Conservation (phyloP, 2,113 vertebrate species). For the Lethenteron camtschaticum region DNA sequence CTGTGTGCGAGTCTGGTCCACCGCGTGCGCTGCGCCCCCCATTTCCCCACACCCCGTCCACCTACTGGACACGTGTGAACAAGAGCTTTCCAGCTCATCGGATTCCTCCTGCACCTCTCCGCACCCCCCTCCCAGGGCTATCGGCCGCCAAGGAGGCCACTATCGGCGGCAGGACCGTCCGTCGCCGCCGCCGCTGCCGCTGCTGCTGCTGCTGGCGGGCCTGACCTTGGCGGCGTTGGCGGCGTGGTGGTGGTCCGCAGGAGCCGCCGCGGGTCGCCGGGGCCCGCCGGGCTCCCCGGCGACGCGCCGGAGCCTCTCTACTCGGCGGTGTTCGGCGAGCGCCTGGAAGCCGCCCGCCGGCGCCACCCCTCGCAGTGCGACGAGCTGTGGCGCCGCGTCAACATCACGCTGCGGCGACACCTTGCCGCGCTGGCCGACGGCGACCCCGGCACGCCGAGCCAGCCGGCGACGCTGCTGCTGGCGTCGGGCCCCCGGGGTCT, state of each 20-base stretch:
- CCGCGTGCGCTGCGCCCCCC: too few relatives aligned
- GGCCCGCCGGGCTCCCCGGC: not conserved
- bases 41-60: not conserved
- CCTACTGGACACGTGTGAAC: not conserved
- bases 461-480: not conserved
- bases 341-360: too few relatives aligned
- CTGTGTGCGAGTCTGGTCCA: too few relatives aligned
- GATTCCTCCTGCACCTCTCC: not conserved
- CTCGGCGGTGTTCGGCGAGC: too few relatives aligned
- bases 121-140: not conserved
- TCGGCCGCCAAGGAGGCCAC: not conserved
- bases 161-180: not conserved
- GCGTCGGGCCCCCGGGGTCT: not conserved
- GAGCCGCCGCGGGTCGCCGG: not conserved
- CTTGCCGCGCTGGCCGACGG: not conserved
- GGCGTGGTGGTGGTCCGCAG: not conserved
- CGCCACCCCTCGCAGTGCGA: too few relatives aligned
- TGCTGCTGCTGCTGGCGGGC: not conserved
- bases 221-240: not conserved
- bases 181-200: not conserved
- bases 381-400: too few relatives aligned
- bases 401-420: not conserved
- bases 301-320: too few relatives aligned
- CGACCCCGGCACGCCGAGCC: too few relatives aligned
- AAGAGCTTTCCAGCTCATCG: too few relatives aligned